A percentile compares a stretch with the other conserved stretches of the same genome.
phyloP scores from a whole-genome alignment of 2,113 vertebrate genomes.

The Balaeniceps rex region DNA sequence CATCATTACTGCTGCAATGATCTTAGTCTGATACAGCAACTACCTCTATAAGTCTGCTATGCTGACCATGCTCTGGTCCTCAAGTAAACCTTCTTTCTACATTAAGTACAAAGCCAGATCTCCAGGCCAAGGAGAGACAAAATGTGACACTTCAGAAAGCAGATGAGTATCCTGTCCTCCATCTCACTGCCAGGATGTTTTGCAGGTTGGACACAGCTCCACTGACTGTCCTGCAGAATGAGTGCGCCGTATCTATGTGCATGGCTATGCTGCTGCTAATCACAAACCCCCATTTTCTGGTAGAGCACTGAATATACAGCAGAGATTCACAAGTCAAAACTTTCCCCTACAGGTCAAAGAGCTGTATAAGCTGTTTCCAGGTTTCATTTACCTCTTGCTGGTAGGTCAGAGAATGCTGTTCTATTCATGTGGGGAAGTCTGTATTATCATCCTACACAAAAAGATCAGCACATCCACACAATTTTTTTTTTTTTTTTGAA shows the following conservation, averaged over 20 bases:
- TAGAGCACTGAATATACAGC: neutral
- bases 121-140: neutral
- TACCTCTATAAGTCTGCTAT: neutral
- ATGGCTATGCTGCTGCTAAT: rapidly evolving
- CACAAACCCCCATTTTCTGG: neutral
- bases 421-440: neutral
- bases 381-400: neutral
- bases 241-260: neutral
- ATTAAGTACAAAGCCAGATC: neutral
- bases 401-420: too few relatives aligned
- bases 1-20: neutral
- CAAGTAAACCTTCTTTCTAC: neutral
- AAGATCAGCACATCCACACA: neutral
- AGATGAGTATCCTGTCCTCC: neutral
- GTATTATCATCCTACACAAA: neutral
- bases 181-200: neutral
- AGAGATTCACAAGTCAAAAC: neutral
- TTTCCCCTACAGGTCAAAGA: neutral
- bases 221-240: neutral
- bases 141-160: neutral
- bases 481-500: neutral
- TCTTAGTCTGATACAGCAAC: neutral
- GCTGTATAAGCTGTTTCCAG: neutral
- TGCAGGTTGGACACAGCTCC: neutral
- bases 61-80: neutral